Evolutionary conservation across 1,140 invertebrate genomes (phyloP).

Genomic region (Rhagoletis pomonella): DNA sequence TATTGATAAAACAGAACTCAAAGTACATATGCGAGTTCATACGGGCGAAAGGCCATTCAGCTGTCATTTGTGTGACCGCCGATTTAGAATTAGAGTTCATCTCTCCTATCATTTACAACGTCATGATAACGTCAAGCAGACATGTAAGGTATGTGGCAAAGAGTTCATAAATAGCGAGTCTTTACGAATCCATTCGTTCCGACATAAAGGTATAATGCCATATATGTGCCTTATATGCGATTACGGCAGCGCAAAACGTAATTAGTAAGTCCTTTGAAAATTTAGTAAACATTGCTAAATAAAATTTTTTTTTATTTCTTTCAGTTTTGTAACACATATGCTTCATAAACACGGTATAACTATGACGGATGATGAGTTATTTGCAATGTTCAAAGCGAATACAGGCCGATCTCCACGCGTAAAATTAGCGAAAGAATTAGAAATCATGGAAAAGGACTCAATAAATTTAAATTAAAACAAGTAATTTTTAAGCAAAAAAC

Average conservation of each 20-base stretch:
- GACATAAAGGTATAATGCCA: constrained; percentile 88
- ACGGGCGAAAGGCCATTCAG: constrained; percentile 96
- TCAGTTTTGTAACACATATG: not conserved
- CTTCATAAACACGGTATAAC: not conserved
- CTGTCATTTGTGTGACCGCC: constrained; percentile 62
- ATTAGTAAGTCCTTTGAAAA: not conserved
- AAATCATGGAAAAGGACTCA: not conserved
- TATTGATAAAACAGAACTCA: constrained; percentile 84
- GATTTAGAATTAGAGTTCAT: constrained; percentile 65
- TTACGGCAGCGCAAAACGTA: constrained; percentile 65
- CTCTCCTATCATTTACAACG: constrained; percentile 78
- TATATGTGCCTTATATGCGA: constrained; percentile 81
- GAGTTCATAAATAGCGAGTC: constrained; percentile 90
- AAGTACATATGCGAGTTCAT: constrained; percentile 95
- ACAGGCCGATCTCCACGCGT: not conserved
- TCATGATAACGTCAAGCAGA: constrained; percentile 87
- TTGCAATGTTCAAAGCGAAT: constrained; percentile 4
- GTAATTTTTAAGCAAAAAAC: no score
- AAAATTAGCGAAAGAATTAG: not conserved
- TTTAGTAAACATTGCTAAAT: not conserved
- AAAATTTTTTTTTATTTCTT: not conserved
- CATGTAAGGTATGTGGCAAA: constrained; percentile 83
- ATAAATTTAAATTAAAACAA: no score
- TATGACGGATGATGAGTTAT: constrained; percentile 5
- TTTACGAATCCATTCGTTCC: constrained; percentile 87